Evolutionary conservation across 1,140 invertebrate genomes (phyloP).

Genomic region (Zaprionus capensis): DNA sequence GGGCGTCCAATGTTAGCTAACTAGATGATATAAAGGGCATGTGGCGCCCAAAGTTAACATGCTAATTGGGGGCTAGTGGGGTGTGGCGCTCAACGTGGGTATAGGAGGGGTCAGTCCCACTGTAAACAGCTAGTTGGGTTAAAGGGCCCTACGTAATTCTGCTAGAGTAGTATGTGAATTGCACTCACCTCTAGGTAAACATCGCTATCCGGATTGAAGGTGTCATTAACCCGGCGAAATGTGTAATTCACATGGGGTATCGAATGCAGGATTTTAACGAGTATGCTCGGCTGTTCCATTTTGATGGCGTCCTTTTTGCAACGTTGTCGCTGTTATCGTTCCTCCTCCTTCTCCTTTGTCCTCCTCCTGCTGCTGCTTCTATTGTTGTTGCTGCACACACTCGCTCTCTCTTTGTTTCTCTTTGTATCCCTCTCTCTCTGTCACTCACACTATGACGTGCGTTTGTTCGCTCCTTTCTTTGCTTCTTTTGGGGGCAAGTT

Average conservation of each 20-base stretch:
- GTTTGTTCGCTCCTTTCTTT: conserved; percentile 12
- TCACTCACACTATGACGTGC: conserved; percentile 20
- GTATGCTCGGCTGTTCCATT: conserved; percentile 84
- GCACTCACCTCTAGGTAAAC: conserved; percentile 94
- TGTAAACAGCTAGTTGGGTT: too few relatives aligned
- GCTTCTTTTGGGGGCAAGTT: conserved; percentile 29
- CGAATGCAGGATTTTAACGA: conserved; percentile 90
- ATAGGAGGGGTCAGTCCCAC: too few relatives aligned
- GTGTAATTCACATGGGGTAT: conserved; percentile 95
- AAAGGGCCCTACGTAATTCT: background rate
- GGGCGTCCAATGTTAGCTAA: too few relatives aligned
- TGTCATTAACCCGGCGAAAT: conserved; percentile 94
- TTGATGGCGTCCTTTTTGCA: conserved; percentile 53
- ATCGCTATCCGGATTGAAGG: conserved; percentile 94
- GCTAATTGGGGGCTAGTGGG: too few relatives aligned
- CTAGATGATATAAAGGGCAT: too few relatives aligned
- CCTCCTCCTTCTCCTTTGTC: conserved; percentile 18
- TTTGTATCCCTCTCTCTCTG: conserved; percentile 19
- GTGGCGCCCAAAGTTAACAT: too few relatives aligned
- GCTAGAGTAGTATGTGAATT: conserved; percentile 2
- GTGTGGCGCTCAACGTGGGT: too few relatives aligned
- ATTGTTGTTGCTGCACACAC: conserved; percentile 50
- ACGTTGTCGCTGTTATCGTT: conserved; percentile 31
- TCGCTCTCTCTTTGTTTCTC: background rate
- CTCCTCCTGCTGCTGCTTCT: conserved; percentile 6